phyloP scores from a whole-genome alignment of 2,888 invertebrate species.

The Tipula confusa region DNA sequence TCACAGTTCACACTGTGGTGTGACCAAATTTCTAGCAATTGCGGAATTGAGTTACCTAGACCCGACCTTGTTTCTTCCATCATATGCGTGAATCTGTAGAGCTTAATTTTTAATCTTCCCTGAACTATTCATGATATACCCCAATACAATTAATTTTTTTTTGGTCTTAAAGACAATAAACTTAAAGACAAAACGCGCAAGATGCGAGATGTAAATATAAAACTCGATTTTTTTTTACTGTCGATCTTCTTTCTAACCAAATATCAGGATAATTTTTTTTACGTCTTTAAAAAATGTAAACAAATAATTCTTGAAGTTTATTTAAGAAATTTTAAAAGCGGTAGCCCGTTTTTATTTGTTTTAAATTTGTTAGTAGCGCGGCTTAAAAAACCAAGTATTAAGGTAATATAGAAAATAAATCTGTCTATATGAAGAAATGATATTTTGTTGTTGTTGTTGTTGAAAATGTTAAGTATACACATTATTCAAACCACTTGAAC shows the following conservation, averaged over 20 bases:
- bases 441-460: background rate
- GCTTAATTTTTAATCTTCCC: background rate
- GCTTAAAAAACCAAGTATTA: constrained; percentile 28
- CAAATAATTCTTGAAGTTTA: background rate
- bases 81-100: too few relatives aligned
- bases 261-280: background rate
- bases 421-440: background rate
- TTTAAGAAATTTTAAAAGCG: constrained; percentile 31
- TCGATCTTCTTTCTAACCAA: background rate
- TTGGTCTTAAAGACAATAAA: background rate
- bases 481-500: constrained; percentile 6
- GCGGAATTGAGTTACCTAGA: too few relatives aligned
- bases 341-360: constrained; percentile 32
- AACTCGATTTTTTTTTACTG: background rate
- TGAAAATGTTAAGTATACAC: background rate
- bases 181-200: background rate
- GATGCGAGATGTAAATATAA: background rate
- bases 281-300: background rate
- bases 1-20: too few relatives aligned
- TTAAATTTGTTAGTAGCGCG: constrained; percentile 31
- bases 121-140: background rate
- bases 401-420: constrained; percentile 3
- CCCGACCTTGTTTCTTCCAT: too few relatives aligned
- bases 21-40: too few relatives aligned
- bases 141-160: too few relatives aligned